Conservation (phyloP, 2,797 vertebrate genomes). For the Hylomyscus alleni region DNA sequence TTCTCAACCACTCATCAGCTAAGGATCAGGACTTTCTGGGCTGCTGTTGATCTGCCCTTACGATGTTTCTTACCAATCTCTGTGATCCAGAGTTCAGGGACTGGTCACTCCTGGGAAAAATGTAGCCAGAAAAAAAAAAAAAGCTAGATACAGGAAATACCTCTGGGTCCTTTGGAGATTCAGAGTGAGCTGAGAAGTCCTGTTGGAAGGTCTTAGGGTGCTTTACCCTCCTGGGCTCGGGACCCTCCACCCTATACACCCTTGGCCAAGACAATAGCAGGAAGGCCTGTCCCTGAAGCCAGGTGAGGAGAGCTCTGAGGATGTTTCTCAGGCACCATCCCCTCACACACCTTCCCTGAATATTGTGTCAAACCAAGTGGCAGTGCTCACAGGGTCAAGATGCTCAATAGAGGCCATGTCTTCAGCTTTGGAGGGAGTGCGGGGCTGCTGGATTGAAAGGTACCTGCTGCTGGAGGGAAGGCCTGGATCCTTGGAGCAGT, state of each 20-base stretch:
- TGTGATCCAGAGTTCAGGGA: background rate
- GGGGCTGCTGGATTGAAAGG: background rate
- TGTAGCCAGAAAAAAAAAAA: background rate
- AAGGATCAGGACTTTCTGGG: background rate
- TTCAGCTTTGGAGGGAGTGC: background rate
- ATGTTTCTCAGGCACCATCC: background rate
- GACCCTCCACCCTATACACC: background rate
- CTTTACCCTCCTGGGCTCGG: background rate
- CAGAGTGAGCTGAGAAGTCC: background rate
- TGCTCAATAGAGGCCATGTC: background rate
- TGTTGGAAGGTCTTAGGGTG: background rate
- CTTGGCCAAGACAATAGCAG: background rate
- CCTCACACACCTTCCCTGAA: background rate
- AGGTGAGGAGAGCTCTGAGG: background rate
- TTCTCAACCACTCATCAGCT: background rate
- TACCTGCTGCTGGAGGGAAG: background rate
- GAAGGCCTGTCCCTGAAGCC: background rate
- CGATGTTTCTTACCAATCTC: background rate
- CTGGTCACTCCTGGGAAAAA: background rate
- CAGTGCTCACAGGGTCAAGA: background rate
- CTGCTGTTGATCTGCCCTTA: background rate
- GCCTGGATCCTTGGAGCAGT: background rate
- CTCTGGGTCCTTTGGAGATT: background rate
- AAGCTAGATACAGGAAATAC: background rate
- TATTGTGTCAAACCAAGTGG: background rate